Evolutionary conservation across 2,888 invertebrate genomes (phyloP).

Genomic region (Parapristionchus giblindavisi): DNA sequence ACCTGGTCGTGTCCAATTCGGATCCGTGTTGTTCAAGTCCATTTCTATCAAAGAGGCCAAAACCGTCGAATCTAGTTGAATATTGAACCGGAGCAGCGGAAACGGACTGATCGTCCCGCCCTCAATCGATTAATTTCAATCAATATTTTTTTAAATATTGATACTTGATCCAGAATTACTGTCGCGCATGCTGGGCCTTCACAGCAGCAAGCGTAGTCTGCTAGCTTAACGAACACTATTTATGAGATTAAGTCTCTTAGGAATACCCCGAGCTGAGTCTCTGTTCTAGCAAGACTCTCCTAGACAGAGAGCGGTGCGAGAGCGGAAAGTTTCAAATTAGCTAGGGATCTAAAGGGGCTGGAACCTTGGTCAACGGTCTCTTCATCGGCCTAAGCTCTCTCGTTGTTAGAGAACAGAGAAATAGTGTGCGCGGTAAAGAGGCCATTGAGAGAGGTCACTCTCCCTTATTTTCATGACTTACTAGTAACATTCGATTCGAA

Average conservation of each 20-base stretch:
- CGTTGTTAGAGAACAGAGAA: too few species aligned
- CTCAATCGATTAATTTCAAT: neutral
- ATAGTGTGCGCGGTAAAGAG: too few species aligned
- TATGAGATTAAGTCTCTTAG: neutral
- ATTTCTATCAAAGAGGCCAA: too few species aligned
- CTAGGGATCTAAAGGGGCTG: too few species aligned
- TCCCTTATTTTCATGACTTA: too few species aligned
- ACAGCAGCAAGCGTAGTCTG: constrained; percentile 44
- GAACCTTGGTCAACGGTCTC: too few species aligned
- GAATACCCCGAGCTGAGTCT: neutral
- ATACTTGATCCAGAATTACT: constrained; percentile 41
- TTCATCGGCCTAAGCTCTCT: neutral
- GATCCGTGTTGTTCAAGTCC: too few species aligned
- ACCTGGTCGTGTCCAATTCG: too few species aligned
- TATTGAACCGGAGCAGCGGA: constrained; percentile 28
- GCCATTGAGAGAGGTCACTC: too few species aligned
- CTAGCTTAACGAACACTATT: constrained; percentile 1
- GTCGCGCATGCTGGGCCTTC: constrained; percentile 38
- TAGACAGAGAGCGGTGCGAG: neutral
- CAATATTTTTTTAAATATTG: neutral
- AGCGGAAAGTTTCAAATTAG: neutral
- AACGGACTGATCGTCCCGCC: neutral
- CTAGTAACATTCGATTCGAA: too few species aligned
- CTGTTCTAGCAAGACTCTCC: too few species aligned
- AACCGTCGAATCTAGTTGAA: constrained; percentile 2